Evolutionary conservation across 2,797 vertebrate species (phyloP).

Genomic region (Phalanger gymnotis): DNA sequence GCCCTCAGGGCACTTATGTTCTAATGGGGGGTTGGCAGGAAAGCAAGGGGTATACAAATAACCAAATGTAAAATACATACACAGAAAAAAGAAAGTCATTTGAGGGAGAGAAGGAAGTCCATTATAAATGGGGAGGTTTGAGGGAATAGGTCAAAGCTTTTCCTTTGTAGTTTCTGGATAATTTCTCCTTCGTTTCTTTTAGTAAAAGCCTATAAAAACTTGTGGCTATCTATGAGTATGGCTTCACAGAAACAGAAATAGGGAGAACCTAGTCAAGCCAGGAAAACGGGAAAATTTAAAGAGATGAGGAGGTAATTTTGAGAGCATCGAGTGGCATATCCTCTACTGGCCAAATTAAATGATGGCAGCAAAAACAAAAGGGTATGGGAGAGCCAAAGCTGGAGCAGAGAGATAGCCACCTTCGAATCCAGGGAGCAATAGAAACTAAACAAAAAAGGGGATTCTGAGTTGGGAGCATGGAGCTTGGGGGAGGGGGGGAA

Average conservation of each 20-base stretch:
- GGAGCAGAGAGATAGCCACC: not conserved
- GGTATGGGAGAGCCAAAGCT: not conserved
- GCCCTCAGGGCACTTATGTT: not conserved
- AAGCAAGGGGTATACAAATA: not conserved
- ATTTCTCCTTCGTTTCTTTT: not conserved
- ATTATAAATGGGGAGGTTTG: not conserved
- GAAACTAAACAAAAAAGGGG: not conserved
- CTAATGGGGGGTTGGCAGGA: not conserved
- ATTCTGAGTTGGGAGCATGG: not conserved
- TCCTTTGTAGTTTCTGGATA: not conserved
- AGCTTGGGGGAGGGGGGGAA: not conserved
- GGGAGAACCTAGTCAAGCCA: not conserved
- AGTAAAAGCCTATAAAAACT: not conserved
- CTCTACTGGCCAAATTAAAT: not conserved
- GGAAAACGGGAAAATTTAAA: not conserved
- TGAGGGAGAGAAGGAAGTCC: not conserved
- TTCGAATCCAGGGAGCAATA: not conserved
- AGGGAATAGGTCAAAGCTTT: not conserved
- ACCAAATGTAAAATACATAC: not conserved
- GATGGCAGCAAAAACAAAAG: not conserved
- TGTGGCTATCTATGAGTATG: not conserved
- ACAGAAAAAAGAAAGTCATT: not conserved
- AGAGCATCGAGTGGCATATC: not conserved
- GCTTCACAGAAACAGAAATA: not conserved
- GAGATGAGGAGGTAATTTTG: not conserved